These are phyloP conservation scores for Sakesphorus luctuosus DNA, from an alignment of 2,113 vertebrate genomes.

Conservation along the genomic window DNA sequence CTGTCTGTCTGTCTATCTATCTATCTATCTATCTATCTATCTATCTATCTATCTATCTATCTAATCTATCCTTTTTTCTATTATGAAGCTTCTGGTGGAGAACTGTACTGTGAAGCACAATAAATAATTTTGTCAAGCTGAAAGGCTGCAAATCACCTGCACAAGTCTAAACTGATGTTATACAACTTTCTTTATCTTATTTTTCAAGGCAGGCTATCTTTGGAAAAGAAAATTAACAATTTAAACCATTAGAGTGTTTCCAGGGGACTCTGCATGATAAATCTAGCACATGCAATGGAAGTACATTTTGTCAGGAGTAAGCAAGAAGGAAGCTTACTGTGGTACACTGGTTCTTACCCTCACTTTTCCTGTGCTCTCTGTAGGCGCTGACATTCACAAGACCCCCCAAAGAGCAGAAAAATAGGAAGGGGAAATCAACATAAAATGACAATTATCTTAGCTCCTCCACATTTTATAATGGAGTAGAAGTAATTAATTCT, in stretches of 20 bases:
- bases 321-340: neutral
- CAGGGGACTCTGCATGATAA: constrained; percentile 37
- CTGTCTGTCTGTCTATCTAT: neutral
- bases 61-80: neutral
- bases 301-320: constrained; percentile 52
- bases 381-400: constrained; percentile 53
- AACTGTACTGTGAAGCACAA: neutral
- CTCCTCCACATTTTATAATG: constrained; percentile 50
- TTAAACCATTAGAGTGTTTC: constrained; percentile 44
- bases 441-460: constrained; percentile 68
- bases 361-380: constrained; percentile 40
- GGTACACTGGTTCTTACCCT: constrained; percentile 27
- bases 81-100: neutral
- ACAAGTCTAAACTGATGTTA: neutral
- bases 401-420: constrained; percentile 56
- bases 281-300: constrained; percentile 46
- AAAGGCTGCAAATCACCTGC: neutral
- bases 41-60: neutral
- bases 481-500: constrained; percentile 67
- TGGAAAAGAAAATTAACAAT: constrained; percentile 18
- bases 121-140: neutral
- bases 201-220: constrained; percentile 3
- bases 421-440: constrained; percentile 60
- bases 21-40: accelerated
- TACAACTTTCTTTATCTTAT: neutral